Evolutionary conservation across 2,113 vertebrate species (phyloP).

Genomic region (Marcusenius ussheri): DNA sequence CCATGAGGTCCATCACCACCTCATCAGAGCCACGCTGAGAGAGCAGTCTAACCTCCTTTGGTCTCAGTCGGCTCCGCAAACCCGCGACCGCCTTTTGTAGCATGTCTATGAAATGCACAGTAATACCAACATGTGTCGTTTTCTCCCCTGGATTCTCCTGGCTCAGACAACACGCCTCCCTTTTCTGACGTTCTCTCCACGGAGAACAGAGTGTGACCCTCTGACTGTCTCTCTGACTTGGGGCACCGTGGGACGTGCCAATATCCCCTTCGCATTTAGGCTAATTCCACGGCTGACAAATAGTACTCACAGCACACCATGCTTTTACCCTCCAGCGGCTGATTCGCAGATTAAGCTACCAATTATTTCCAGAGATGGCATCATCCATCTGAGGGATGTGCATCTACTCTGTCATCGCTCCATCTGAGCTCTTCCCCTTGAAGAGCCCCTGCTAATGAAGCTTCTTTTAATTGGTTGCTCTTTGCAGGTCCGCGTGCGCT

Average conservation of each 20-base stretch:
- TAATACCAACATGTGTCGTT: not conserved
- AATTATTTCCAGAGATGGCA: conserved; percentile 32
- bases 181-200: not conserved
- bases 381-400: conserved; percentile 1
- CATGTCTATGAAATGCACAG: no score
- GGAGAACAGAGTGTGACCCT: not conserved
- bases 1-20: not conserved
- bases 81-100: not conserved
- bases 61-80: not conserved
- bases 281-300: not conserved
- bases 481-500: conserved; percentile 25
- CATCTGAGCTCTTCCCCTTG: not conserved
- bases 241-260: not conserved
- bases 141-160: not conserved
- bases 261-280: not conserved
- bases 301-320: not conserved
- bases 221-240: not conserved
- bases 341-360: conserved; percentile 28
- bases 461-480: conserved; percentile 27
- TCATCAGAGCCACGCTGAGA: not conserved
- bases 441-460: conserved; percentile 16
- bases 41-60: not conserved
- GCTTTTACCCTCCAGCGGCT: not conserved
- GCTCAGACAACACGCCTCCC: not conserved
- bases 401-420: not conserved